Conservation (phyloP, 2,888 invertebrate species). For the Caenorhabditis afra region DNA sequence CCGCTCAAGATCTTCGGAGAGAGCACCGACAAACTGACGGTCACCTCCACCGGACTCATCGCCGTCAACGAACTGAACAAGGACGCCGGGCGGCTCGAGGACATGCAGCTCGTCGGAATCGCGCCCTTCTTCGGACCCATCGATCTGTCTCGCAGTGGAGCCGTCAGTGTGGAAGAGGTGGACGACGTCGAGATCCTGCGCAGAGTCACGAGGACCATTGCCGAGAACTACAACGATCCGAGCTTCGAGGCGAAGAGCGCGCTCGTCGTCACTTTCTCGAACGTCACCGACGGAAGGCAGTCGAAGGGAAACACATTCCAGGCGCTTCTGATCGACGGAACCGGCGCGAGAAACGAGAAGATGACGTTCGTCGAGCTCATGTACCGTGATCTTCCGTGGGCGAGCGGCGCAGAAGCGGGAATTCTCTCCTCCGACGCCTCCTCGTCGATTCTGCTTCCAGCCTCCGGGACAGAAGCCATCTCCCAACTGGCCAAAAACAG, state of each 20-base stretch:
- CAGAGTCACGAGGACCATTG: slow-evolving; percentile 63
- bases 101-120: slow-evolving; percentile 72
- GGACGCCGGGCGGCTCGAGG: slow-evolving; percentile 68
- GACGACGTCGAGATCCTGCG: slow-evolving; percentile 56
- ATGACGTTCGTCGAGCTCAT: slow-evolving; percentile 77
- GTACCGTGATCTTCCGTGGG: slow-evolving; percentile 78
- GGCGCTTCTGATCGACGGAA: slow-evolving; percentile 76
- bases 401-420: slow-evolving; percentile 77
- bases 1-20: slow-evolving; percentile 77
- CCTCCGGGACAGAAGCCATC: slow-evolving; percentile 78
- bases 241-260: slow-evolving; percentile 74
- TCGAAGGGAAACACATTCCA: slow-evolving; percentile 78
- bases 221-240: slow-evolving; percentile 65
- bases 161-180: slow-evolving; percentile 69
- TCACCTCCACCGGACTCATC: slow-evolving; percentile 77
- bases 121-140: slow-evolving; percentile 79
- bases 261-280: slow-evolving; percentile 73
- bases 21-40: slow-evolving; percentile 69
- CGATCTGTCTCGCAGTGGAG: slow-evolving; percentile 71
- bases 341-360: slow-evolving; percentile 63
- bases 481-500: slow-evolving; percentile 75
- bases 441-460: slow-evolving; percentile 76
- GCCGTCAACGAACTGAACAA: slow-evolving; percentile 67
- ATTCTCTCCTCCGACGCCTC: slow-evolving; percentile 75
- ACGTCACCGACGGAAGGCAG: slow-evolving; percentile 67